Conservation (phyloP, 2,113 vertebrate genomes). For the Raja brachyura region DNA sequence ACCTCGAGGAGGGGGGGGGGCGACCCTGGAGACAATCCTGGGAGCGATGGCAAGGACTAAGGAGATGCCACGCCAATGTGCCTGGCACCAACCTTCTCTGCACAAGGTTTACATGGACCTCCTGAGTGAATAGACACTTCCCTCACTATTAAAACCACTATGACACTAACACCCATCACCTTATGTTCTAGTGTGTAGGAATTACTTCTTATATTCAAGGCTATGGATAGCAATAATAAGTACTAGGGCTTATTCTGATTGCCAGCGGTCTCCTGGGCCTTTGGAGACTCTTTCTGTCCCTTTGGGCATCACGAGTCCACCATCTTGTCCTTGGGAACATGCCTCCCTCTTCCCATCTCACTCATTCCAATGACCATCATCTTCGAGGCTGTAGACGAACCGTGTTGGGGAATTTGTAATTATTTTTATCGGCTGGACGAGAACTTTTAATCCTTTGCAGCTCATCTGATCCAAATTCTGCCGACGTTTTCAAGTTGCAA, state of each 20-base stretch:
- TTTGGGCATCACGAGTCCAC: neutral
- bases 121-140: constrained; percentile 19
- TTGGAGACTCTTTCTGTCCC: neutral
- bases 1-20: neutral
- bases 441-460: constrained; percentile 28
- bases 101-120: constrained; percentile 26
- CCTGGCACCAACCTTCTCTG: neutral
- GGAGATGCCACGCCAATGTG: neutral
- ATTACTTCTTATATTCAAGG: constrained; percentile 28
- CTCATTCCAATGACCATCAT: neutral
- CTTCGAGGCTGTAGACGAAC: neutral
- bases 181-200: constrained; percentile 26
- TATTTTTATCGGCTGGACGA: neutral
- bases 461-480: neutral
- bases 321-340: neutral
- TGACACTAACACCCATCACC: constrained; percentile 34
- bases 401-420: neutral
- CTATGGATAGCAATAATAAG: constrained; percentile 27
- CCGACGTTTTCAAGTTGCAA: neutral
- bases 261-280: neutral
- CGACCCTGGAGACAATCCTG: neutral
- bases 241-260: constrained; percentile 21
- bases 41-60: constrained; percentile 18
- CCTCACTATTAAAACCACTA: constrained; percentile 34
- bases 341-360: neutral